phyloP scores from a whole-genome alignment of 2,888 invertebrate species.

The Flabesymbios commensalis region DNA sequence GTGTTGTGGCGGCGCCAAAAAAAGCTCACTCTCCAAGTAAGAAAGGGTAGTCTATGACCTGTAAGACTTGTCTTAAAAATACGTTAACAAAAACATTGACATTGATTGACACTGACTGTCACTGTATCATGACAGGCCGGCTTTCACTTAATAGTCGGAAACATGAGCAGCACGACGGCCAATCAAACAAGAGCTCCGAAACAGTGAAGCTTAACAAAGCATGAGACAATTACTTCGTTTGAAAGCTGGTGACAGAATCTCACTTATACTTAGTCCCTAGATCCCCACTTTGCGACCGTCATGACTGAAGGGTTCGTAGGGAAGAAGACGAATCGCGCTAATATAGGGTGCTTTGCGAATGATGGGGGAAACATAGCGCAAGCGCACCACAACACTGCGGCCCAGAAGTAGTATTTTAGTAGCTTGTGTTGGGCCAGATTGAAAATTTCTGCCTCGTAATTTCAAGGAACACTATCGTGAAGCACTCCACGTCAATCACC shows the following conservation, averaged over 20 bases:
- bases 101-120: no score
- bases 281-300: conserved; percentile 25
- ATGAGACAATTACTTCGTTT: conserved; percentile 32
- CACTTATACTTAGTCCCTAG: conserved; percentile 26
- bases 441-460: conserved; percentile 28
- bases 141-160: no score
- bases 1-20: no score
- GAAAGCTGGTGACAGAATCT: conserved; percentile 18
- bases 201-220: conserved; percentile 34
- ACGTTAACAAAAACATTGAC: no score
- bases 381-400: conserved; percentile 16
- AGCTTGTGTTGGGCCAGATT: conserved; percentile 32
- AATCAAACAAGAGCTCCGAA: conserved; percentile 30
- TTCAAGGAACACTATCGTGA: conserved; percentile 15
- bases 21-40: no score
- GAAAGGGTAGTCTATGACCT: no score
- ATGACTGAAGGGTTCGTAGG: conserved; percentile 24
- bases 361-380: conserved; percentile 23
- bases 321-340: conserved; percentile 27
- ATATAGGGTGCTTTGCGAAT: conserved; percentile 15
- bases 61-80: no score
- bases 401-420: conserved; percentile 25
- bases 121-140: no score
- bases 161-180: no score
- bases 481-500: conserved; percentile 4